Conservation (phyloP, 2,888 invertebrate genomes). For the Rosalia funebris region DNA sequence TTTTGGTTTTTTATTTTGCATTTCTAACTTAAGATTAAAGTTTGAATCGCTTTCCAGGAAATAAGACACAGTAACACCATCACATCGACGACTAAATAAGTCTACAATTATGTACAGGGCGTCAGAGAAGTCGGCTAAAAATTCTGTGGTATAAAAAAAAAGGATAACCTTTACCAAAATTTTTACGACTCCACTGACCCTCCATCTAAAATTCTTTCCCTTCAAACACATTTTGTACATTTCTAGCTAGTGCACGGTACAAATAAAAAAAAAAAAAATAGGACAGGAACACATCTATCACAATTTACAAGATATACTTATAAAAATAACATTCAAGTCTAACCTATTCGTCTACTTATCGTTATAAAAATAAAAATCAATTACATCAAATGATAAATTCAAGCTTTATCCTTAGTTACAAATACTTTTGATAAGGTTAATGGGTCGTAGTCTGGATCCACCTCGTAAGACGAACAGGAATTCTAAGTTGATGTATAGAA, state of each 20-base stretch:
- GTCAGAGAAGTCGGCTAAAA: not conserved
- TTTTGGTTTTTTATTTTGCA: slow-evolving; percentile 4
- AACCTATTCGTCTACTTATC: not conserved
- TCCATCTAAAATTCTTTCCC: not conserved
- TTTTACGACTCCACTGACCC: not conserved
- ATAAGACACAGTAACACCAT: not conserved
- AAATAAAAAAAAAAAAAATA: not conserved
- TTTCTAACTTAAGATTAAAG: slow-evolving; percentile 10
- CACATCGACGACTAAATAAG: not conserved
- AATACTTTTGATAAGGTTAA: slow-evolving; percentile 5
- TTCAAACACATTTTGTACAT: not conserved
- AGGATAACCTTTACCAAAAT: too few relatives aligned
- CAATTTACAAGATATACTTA: slow-evolving; percentile 16
- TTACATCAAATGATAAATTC: slow-evolving; percentile 6
- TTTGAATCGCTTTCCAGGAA: slow-evolving; percentile 2
- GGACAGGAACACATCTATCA: slow-evolving; percentile 20
- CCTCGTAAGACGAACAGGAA: slow-evolving; percentile 4
- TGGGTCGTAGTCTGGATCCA: not conserved
- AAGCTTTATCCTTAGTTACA: slow-evolving; percentile 12
- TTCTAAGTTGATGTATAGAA: not conserved
- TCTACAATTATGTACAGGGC: not conserved
- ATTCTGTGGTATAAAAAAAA: not conserved
- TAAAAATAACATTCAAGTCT: slow-evolving; percentile 2
- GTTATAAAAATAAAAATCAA: not conserved
- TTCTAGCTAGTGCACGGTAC: not conserved